Evolutionary conservation across 2,888 invertebrate species (phyloP).

Genomic region (Epiperipatus broadwayi): DNA sequence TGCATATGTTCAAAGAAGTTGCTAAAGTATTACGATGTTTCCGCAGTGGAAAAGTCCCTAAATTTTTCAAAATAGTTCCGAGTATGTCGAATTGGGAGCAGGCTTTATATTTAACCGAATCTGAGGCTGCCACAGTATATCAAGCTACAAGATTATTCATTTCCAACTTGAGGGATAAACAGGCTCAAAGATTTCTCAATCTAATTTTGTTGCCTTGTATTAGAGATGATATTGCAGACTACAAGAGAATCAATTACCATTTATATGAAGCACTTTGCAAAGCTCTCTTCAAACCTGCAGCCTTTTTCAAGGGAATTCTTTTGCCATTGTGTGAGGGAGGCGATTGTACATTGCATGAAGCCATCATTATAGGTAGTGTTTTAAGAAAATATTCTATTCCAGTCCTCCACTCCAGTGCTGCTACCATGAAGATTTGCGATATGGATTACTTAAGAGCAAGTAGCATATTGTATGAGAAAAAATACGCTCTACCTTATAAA

Average conservation of each 20-base stretch:
- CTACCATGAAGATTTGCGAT: conserved; percentile 81
- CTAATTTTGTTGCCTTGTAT: conserved; percentile 70
- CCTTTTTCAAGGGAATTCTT: conserved; percentile 79
- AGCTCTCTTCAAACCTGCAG: conserved; percentile 85
- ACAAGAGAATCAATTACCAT: conserved; percentile 85
- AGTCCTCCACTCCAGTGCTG: conserved; percentile 80
- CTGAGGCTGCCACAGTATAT: conserved; percentile 96
- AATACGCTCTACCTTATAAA: conserved; percentile 85
- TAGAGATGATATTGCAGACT: conserved; percentile 84
- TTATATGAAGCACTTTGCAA: conserved; percentile 82
- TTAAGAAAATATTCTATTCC: conserved; percentile 78
- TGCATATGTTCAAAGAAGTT: conserved; percentile 74
- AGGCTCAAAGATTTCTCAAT: conserved; percentile 89
- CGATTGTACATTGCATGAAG: conserved; percentile 72
- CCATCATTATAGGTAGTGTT: conserved; percentile 81
- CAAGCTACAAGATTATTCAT: conserved; percentile 86
- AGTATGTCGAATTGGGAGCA: conserved; percentile 84
- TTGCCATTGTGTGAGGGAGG: conserved; percentile 42
- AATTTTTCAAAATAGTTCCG: conserved; percentile 92
- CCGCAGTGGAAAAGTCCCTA: conserved; percentile 86
- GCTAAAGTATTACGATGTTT: conserved; percentile 64
- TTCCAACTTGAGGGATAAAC: conserved; percentile 84
- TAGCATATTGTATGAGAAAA: conserved; percentile 86
- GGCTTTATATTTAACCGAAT: conserved; percentile 51
- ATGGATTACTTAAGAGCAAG: conserved; percentile 93